phyloP scores from a whole-genome alignment of 2,797 vertebrate species.

The Coracias cyanogaster region DNA sequence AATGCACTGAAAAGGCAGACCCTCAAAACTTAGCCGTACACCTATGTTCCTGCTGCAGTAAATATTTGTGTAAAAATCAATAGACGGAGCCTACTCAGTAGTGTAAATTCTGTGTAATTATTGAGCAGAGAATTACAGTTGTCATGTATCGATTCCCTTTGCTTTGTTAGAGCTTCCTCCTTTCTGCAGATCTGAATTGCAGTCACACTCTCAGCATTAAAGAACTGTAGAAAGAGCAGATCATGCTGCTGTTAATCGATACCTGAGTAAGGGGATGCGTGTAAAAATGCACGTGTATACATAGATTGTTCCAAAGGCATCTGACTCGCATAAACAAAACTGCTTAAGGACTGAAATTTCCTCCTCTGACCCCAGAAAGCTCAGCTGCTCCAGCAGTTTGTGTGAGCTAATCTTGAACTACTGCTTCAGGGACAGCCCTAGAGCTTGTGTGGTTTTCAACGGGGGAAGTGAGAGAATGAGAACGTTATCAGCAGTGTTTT shows the following conservation, averaged over 20 bases:
- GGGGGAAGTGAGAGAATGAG: neutral
- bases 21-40: neutral
- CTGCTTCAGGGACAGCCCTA: neutral
- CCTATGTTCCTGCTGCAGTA: constrained; percentile 27
- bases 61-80: constrained; percentile 66
- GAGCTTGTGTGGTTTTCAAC: neutral
- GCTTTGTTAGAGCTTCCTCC: constrained; percentile 41
- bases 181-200: neutral
- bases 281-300: neutral
- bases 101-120: constrained; percentile 60
- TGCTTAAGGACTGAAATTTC: constrained; percentile 7
- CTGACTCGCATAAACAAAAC: neutral
- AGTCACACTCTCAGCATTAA: neutral
- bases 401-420: neutral
- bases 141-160: constrained; percentile 43
- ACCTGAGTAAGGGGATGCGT: neutral
- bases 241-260: neutral
- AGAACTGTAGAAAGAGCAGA: neutral
- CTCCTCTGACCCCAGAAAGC: constrained; percentile 10
- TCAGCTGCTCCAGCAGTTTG: neutral
- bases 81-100: constrained; percentile 35
- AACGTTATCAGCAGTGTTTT: neutral
- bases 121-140: constrained; percentile 54
- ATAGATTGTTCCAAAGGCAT: neutral
- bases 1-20: neutral